phyloP scores from a whole-genome alignment of 2,113 vertebrate genomes.

The Syngnathoides biaculeatus region DNA sequence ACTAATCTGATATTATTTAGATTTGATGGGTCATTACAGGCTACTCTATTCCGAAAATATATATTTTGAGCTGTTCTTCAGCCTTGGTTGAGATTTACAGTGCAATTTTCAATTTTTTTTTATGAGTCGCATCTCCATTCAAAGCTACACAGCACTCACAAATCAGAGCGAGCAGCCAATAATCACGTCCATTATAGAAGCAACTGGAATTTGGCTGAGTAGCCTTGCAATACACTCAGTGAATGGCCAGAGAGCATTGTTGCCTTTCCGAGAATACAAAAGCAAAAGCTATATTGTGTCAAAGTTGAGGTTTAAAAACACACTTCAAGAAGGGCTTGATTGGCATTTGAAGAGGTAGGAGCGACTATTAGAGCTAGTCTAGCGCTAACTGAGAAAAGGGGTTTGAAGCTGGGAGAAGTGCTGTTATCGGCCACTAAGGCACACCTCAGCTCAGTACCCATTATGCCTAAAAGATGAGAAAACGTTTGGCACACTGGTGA shows the following conservation, averaged over 20 bases:
- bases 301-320: neutral
- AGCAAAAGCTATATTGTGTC: neutral
- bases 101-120: neutral
- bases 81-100: neutral
- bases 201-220: neutral
- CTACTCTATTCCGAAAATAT: neutral
- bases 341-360: constrained; percentile 8
- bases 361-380: constrained; percentile 11
- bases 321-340: constrained; percentile 10
- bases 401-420: too few relatives aligned
- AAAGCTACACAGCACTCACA: neutral
- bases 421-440: constrained; percentile 31
- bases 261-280: constrained; percentile 2
- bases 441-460: constrained; percentile 26
- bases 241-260: neutral
- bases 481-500: constrained; percentile 19
- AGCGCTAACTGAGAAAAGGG: constrained; percentile 17
- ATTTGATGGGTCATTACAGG: neutral
- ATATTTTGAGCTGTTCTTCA: neutral
- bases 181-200: neutral
- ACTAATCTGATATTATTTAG: neutral
- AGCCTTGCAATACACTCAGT: neutral
- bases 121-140: neutral
- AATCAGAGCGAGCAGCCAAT: neutral
- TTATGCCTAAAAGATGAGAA: constrained; percentile 20